These are phyloP conservation scores for Gymnoscopelus braueri DNA, from an alignment of 2,797 vertebrate genomes.

Conservation along the genomic window DNA sequence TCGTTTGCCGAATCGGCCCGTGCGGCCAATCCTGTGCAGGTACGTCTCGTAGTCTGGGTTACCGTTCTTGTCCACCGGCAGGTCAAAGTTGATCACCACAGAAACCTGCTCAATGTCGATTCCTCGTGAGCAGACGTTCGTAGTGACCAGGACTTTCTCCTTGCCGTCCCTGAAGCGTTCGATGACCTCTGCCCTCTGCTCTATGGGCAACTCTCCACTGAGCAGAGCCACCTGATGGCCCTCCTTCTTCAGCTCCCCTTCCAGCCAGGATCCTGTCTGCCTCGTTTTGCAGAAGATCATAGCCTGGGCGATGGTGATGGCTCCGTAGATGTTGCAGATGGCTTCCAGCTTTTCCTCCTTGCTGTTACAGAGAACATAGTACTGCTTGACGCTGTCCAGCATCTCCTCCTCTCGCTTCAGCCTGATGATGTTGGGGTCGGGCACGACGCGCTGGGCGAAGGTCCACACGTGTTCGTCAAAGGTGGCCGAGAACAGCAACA, in stretches of 20 bases:
- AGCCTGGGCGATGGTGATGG: slow-evolving; percentile 97
- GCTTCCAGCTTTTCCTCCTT: slow-evolving; percentile 96
- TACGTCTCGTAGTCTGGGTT: slow-evolving; percentile 97
- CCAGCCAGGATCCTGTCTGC: slow-evolving; percentile 92
- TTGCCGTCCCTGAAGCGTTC: slow-evolving; percentile 95
- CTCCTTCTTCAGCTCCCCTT: slow-evolving; percentile 91
- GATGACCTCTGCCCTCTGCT: slow-evolving; percentile 93
- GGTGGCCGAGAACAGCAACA: slow-evolving; percentile 97
- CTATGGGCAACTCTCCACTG: slow-evolving; percentile 97
- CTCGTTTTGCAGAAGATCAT: slow-evolving; percentile 99
- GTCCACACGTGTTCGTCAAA: slow-evolving; percentile 97
- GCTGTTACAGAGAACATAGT: slow-evolving; percentile 91
- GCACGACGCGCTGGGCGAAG: slow-evolving; percentile 94
- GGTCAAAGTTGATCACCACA: slow-evolving; percentile 96
- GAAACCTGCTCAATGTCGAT: slow-evolving; percentile 98
- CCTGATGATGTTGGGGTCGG: slow-evolving; percentile 96
- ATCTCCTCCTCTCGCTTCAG: slow-evolving; percentile 97
- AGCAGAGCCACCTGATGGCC: slow-evolving; percentile 95
- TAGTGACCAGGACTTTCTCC: slow-evolving; percentile 97
- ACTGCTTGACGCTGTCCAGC: slow-evolving; percentile 97
- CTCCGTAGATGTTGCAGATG: slow-evolving; percentile 94
- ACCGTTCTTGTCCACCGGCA: slow-evolving; percentile 95
- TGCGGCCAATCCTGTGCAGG: slow-evolving; percentile 94
- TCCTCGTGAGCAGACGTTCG: slow-evolving; percentile 92
- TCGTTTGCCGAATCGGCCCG: slow-evolving; percentile 94